Percentiles rank a stretch among this genome's conserved stretches.
phyloP scores from a whole-genome alignment of 2,113 vertebrate species.

The Eulacestoma nigropectus region DNA sequence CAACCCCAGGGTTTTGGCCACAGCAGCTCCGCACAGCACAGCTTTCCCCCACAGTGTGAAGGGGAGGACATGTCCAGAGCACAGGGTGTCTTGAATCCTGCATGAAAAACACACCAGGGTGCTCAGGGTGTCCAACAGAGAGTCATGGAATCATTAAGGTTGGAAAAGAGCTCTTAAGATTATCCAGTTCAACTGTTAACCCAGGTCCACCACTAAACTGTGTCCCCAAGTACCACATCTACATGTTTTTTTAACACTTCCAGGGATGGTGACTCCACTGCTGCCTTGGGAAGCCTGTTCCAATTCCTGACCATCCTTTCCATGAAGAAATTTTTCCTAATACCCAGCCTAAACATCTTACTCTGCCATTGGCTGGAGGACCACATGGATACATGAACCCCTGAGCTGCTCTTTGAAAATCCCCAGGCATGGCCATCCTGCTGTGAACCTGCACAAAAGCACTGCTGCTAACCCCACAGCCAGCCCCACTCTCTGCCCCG shows the following conservation, averaged over 20 bases:
- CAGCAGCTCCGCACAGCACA: not conserved
- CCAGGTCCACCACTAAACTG: not conserved
- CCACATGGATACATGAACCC: not conserved
- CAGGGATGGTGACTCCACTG: not conserved
- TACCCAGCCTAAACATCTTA: not conserved
- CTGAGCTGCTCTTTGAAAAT: not conserved
- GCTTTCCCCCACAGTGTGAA: not conserved
- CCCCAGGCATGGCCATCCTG: not conserved
- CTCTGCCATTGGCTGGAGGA: not conserved
- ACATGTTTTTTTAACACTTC: not conserved
- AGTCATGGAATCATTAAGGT: not conserved
- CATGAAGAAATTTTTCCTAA: not conserved
- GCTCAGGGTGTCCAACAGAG: not conserved
- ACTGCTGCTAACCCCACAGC: not conserved
- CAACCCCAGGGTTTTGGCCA: not conserved
- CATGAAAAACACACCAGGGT: accelerated
- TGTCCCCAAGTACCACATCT: not conserved
- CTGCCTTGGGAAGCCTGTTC: not conserved
- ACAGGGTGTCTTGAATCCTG: not conserved
- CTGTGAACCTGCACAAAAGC: not conserved
- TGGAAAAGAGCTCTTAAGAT: not conserved
- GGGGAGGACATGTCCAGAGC: not conserved
- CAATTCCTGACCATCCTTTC: not conserved
- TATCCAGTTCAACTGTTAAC: not conserved
- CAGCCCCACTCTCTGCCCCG: accelerated